Percentiles rank a stretch among this genome's conserved stretches.
phyloP scores from a whole-genome alignment of 2,797 vertebrate species.

The Crocidura indochinensis region DNA sequence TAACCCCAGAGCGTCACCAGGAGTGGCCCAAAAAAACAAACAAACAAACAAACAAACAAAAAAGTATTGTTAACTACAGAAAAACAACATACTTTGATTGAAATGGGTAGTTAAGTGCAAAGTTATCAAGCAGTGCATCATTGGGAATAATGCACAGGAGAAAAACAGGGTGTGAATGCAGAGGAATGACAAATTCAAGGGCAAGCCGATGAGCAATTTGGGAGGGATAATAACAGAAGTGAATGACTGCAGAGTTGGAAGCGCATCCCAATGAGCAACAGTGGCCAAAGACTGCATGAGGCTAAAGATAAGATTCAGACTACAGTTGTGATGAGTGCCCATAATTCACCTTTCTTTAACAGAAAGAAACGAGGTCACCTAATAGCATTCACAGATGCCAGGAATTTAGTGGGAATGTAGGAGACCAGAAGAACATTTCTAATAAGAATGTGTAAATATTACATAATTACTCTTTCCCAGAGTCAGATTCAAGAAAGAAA shows the following conservation, averaged over 20 bases:
- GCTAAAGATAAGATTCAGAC: conserved; percentile 36
- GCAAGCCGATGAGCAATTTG: conserved; percentile 1
- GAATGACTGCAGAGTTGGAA: neutral
- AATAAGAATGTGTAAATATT: conserved; percentile 61
- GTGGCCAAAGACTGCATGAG: neutral
- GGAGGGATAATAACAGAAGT: conserved; percentile 21
- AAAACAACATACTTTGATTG: conserved; percentile 52
- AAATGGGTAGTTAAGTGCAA: neutral
- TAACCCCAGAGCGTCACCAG: too few relatives aligned
- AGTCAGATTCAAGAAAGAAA: conserved; percentile 56
- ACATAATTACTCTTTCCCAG: conserved; percentile 60
- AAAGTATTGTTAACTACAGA: conserved; percentile 27
- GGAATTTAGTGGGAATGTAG: conserved; percentile 39
- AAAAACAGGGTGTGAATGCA: conserved; percentile 4
- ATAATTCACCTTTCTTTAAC: neutral
- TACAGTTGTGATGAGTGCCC: conserved; percentile 37
- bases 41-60: too few relatives aligned
- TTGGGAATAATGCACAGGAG: conserved; percentile 8
- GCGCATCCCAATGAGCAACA: neutral
- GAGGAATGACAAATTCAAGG: conserved; percentile 10
- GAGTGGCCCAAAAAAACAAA: too few relatives aligned
- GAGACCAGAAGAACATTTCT: conserved; percentile 49
- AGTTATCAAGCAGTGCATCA: neutral
- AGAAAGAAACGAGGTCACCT: conserved; percentile 56
- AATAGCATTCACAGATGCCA: conserved; percentile 60